phyloP scores from a whole-genome alignment of 2,113 vertebrate species.

The Australoheros scitulus region DNA sequence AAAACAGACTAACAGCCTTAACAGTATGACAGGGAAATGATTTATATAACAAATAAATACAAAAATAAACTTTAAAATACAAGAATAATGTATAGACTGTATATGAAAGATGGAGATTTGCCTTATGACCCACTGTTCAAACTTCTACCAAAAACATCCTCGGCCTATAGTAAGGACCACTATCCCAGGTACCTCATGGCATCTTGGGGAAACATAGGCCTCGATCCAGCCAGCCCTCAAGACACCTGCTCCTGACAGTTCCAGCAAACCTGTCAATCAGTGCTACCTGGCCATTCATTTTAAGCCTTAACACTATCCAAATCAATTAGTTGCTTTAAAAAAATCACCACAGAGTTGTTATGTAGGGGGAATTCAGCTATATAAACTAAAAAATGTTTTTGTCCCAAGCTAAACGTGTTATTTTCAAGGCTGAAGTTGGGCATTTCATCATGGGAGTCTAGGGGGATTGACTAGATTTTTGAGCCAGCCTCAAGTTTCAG shows the following conservation, averaged over 20 bases:
- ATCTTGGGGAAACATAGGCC: accelerated
- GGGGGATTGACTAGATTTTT: background rate
- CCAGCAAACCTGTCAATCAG: background rate
- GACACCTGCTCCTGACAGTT: background rate
- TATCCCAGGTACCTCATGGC: too few species aligned
- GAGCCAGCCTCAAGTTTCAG: background rate
- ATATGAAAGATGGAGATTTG: background rate
- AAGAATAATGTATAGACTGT: background rate
- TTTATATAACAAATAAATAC: background rate
- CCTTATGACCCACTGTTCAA: background rate
- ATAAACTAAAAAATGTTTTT: background rate
- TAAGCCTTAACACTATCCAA: background rate
- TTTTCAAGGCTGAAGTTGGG: background rate
- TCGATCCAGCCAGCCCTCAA: background rate
- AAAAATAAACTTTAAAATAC: background rate
- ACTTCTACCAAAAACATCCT: background rate
- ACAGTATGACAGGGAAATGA: too few species aligned
- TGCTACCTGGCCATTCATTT: background rate
- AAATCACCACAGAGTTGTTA: background rate
- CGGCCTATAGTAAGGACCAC: background rate
- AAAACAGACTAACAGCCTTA: background rate
- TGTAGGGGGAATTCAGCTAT: background rate
- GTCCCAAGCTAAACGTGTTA: too few species aligned
- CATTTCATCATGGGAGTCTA: background rate
- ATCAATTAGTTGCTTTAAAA: background rate